Evolutionary conservation across 2,113 vertebrate genomes (phyloP), one percentile per base, ranked within the genome.

Genomic region (Phocoena phocoena): DNA sequence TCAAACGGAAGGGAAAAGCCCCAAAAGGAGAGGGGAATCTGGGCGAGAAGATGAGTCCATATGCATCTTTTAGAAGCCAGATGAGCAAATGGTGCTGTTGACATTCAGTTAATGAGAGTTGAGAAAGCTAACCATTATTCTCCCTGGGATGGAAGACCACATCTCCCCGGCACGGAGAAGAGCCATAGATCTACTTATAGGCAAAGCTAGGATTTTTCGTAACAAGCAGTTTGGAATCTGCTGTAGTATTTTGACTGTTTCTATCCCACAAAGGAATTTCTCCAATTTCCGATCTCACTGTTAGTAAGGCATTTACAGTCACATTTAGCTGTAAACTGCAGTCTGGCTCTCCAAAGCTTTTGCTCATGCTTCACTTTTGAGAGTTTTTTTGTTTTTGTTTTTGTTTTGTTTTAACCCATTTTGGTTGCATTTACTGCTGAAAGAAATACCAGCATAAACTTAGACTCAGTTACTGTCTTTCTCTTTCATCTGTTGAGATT

Each of bases 381-480:
- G 88, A 97, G 41, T 6, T 6, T 17, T 17, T 88, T 63, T 85
- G 92, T 58, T 67, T 93, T 47, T 47, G 47, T 50, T 50, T 50
- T 23, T n/a, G 47, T 55, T 38, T 65, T 62, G n/a, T 82, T 94
- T 65, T 63, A 70, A 60, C 18, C 8, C 38, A 41, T 63, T 97
- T 90, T 67, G 23, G 28, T 90, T 67, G 7, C 12, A 36, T 95
- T n/a, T 92, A 18, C n/a, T 94, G 4, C 23, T 17, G 67, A 96
- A 73, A 71, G 62, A 93, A 97, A 82, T 36, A 90, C 8, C 12
- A 12, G 2, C 33, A 7, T 58, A 92, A 95, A 96, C 89, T 8
- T 62, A 90, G 14, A 94, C 97, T 86, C 13, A 67, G 58, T 80
- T 93, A 73, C 47, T 95, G 0, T 62, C 88, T 97, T 58, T 97